Conservation (phyloP, 1,140 invertebrate genomes). For the Asbolus verrucosus region DNA sequence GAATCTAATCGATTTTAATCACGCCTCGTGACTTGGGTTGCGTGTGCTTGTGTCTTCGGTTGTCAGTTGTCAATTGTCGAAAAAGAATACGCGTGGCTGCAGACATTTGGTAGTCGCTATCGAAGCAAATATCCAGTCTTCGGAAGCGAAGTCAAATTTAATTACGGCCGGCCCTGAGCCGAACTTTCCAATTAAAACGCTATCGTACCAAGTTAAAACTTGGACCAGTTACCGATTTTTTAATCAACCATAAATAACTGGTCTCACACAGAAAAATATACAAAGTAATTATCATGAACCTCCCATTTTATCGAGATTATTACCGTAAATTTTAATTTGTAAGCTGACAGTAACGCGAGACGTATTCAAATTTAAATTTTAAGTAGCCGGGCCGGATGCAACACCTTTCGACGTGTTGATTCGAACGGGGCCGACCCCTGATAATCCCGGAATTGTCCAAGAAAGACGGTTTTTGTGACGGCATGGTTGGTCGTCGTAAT, state of each 20-base stretch:
- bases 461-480: background rate
- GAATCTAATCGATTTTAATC: constrained; percentile 29
- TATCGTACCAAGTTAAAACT: constrained; percentile 1
- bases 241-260: background rate
- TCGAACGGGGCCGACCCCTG: too few relatives aligned
- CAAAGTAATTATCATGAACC: constrained; percentile 21
- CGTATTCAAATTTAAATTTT: constrained; percentile 27
- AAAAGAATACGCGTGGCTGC: too few relatives aligned
- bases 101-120: too few relatives aligned
- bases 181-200: constrained; percentile 30
- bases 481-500: background rate
- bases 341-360: constrained; percentile 10
- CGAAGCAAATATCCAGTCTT: too few relatives aligned
- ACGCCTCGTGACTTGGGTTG: constrained; percentile 1
- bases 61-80: too few relatives aligned
- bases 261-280: constrained; percentile 20
- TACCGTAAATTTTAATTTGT: constrained; percentile 27
- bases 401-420: constrained; percentile 14
- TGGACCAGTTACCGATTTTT: background rate
- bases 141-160: constrained; percentile 5
- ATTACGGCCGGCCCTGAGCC: constrained; percentile 5
- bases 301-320: constrained; percentile 31
- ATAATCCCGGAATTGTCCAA: too few relatives aligned
- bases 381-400: constrained; percentile 15
- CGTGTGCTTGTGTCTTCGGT: background rate